Conservation (phyloP, 2,113 vertebrate genomes). For the Neodon shergylaensis region DNA sequence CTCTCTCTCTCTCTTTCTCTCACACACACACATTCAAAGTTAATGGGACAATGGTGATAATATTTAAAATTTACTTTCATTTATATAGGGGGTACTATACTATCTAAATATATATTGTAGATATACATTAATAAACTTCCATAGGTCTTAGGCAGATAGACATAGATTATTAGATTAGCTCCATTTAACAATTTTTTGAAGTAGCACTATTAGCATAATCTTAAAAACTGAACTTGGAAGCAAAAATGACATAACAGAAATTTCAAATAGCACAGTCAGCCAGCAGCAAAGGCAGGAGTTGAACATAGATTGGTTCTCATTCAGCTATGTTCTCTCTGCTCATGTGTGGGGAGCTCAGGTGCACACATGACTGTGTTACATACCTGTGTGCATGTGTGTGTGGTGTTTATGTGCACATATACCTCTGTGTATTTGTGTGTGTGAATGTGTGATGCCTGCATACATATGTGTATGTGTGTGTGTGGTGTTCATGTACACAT, state of each 20-base stretch:
- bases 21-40: neutral
- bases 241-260: neutral
- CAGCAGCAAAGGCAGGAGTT: neutral
- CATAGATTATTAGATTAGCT: neutral
- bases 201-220: neutral
- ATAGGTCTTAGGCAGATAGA: neutral
- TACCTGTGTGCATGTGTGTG: neutral
- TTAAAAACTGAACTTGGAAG: neutral
- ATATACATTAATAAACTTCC: neutral
- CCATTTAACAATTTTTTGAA: neutral
- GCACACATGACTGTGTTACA: neutral
- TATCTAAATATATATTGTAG: neutral
- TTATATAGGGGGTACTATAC: neutral
- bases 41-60: neutral
- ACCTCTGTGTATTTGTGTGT: neutral
- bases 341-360: neutral
- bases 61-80: neutral
- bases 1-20: rapidly evolving
- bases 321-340: neutral
- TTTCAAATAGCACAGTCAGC: neutral
- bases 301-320: too few relatives aligned
- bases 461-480: neutral
- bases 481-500: neutral
- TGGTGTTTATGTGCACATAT: neutral
- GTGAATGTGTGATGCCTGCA: neutral